Conservation (phyloP, 2,888 invertebrate genomes). For the Xestia sexstrigata region DNA sequence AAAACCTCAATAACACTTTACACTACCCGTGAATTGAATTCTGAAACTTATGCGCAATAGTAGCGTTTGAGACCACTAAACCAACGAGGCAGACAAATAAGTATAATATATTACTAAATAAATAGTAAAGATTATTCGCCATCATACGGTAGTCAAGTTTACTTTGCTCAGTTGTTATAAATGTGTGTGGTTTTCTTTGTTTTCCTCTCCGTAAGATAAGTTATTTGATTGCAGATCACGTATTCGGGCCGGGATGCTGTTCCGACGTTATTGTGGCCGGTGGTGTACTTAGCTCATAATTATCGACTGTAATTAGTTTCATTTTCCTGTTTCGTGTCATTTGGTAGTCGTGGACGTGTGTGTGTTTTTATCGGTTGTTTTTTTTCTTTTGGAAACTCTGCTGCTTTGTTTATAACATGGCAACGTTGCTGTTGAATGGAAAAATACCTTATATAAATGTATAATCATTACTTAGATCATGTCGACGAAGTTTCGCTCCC, state of each 20-base stretch:
- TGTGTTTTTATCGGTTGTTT: slow-evolving; percentile 9
- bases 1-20: background rate
- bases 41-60: background rate
- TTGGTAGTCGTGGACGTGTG: slow-evolving; percentile 35
- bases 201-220: slow-evolving; percentile 30
- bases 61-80: background rate
- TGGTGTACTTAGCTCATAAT: slow-evolving; percentile 69
- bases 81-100: background rate
- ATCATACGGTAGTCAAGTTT: slow-evolving; percentile 24
- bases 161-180: slow-evolving; percentile 21
- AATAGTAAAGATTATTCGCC: slow-evolving; percentile 38
- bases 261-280: slow-evolving; percentile 75
- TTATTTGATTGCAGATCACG: slow-evolving; percentile 80
- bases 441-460: background rate
- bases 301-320: slow-evolving; percentile 67
- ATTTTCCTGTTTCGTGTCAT: slow-evolving; percentile 61
- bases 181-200: slow-evolving; percentile 37
- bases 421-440: background rate
- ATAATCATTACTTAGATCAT: background rate
- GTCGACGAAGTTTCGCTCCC: background rate
- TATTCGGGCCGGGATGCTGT: slow-evolving; percentile 74
- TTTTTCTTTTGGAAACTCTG: slow-evolving; percentile 3
- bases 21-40: background rate
- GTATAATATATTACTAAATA: slow-evolving; percentile 28
- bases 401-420: background rate